A percentile compares a stretch with the other conserved stretches of the same genome.
Evolutionary conservation across 2,888 invertebrate species (phyloP).

Genomic region (Zaprionus obscuricornis): DNA sequence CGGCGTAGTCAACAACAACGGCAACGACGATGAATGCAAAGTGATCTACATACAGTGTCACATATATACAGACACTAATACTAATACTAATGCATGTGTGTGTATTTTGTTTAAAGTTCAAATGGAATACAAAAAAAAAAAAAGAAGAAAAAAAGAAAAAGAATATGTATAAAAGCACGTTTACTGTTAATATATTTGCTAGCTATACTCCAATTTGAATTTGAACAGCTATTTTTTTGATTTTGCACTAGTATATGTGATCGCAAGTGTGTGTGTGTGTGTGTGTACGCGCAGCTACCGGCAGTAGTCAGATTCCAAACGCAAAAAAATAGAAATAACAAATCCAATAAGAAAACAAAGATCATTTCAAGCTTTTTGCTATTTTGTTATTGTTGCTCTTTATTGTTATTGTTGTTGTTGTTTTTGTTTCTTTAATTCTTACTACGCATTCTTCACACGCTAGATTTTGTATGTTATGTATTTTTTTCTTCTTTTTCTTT

Average conservation of each 20-base stretch:
- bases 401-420: slow-evolving; percentile 24
- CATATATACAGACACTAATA: slow-evolving; percentile 7
- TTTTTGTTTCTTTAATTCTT: slow-evolving; percentile 43
- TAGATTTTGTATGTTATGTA: slow-evolving; percentile 39
- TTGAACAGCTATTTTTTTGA: slow-evolving; percentile 46
- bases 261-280: slow-evolving; percentile 9
- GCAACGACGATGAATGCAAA: slow-evolving; percentile 10
- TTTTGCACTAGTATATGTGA: slow-evolving; percentile 33
- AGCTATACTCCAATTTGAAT: slow-evolving; percentile 59
- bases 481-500: slow-evolving; percentile 15
- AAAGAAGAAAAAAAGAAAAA: no score
- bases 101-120: slow-evolving; percentile 70
- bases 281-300: slow-evolving; percentile 18
- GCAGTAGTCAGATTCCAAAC: slow-evolving; percentile 21
- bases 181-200: slow-evolving; percentile 37
- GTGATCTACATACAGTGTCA: slow-evolving; percentile 21
- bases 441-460: slow-evolving; percentile 63
- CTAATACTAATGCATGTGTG: slow-evolving; percentile 3
- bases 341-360: slow-evolving; percentile 45
- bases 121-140: slow-evolving; percentile 45
- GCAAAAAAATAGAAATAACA: slow-evolving; percentile 19
- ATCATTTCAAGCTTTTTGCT: slow-evolving; percentile 42
- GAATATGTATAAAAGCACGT: slow-evolving; percentile 44
- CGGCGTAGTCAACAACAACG: slow-evolving; percentile 38
- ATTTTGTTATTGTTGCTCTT: not conserved